Base-by-base conservation (phyloP, 2,797 vertebrate genomes). In the Sebastes jordani region DNA sequence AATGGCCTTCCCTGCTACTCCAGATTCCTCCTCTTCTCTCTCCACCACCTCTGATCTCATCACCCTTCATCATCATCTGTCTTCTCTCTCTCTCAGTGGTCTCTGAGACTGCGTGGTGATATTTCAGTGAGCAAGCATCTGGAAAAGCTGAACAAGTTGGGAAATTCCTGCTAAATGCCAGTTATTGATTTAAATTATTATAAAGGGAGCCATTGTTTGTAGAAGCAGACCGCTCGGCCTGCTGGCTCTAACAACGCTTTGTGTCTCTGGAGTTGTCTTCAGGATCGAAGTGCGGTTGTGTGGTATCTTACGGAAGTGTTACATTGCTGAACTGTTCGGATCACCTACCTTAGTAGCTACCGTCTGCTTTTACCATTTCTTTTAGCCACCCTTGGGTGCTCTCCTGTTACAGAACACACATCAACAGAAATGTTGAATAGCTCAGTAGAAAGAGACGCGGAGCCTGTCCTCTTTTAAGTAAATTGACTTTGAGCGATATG, bases 151-250 rank as follows among this genome's bases (percentile, higher is more conserved):
- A 91, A 81, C 61, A 76, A 61, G 71, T 83, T 82, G 54, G 72
- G 55, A 89, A 89, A 86, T 63, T 82, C 69, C 74, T 74, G 27
- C 56, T 81, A 76, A 76, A 89, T 91, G 74, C 83, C 63, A 89
- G 88, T 94, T 94, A 95, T 92, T 94, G 89, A 91, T 93, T 93
- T 93, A 80, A 83, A 91, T 93, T 83, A 90, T 89, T 86, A 95
- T 93, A 88, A 95, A 95, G 80, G 85, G 89, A 86, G 70, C 86
- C 87, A 93, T 95, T 95, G 93, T 95, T 92, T 93, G 76, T 84
- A 67, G 76, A 76, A 89, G 84, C 69, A 73, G 74, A 86, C 78
- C 79, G 68, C 80, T 91, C 54, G 36, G 71, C 80, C 88, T 77
- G 76, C 80, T 71, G 88, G 84, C 80, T 85, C 77, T 74, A 62